Evolutionary conservation across 1,140 invertebrate genomes (phyloP).

Genomic region (Polypedilum vanderplanki): DNA sequence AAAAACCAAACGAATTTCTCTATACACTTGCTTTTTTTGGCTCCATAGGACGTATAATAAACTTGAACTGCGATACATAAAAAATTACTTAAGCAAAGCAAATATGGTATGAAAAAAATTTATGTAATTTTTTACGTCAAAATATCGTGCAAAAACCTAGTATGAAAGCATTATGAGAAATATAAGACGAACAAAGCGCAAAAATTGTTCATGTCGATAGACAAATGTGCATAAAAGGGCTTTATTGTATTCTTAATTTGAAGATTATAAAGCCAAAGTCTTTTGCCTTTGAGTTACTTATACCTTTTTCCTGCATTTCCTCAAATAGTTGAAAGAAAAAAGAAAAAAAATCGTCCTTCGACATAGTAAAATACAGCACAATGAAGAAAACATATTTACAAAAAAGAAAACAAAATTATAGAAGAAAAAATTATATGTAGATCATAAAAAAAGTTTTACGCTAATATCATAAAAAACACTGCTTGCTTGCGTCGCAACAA

Average conservation of each 20-base stretch:
- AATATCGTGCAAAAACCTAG: constrained; percentile 1
- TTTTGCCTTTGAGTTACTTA: no score
- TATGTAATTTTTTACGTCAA: constrained; percentile 22
- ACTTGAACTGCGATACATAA: constrained; percentile 27
- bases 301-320: no score
- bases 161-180: background rate
- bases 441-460: no score
- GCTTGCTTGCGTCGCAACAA: no score
- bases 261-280: background rate
- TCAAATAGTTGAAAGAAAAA: no score
- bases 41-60: background rate
- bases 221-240: constrained; percentile 21
- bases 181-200: background rate
- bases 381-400: no score
- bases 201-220: constrained; percentile 14
- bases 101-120: constrained; percentile 25
- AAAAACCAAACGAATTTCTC: background rate
- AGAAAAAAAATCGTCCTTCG: no score
- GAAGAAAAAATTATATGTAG: no score
- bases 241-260: background rate
- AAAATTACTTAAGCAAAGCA: constrained; percentile 23
- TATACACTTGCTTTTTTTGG: background rate
- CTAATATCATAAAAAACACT: no score
- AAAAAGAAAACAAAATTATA: no score
- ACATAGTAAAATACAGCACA: no score